Conservation (phyloP, 2,113 vertebrate species). For the Lamprotornis superbus region DNA sequence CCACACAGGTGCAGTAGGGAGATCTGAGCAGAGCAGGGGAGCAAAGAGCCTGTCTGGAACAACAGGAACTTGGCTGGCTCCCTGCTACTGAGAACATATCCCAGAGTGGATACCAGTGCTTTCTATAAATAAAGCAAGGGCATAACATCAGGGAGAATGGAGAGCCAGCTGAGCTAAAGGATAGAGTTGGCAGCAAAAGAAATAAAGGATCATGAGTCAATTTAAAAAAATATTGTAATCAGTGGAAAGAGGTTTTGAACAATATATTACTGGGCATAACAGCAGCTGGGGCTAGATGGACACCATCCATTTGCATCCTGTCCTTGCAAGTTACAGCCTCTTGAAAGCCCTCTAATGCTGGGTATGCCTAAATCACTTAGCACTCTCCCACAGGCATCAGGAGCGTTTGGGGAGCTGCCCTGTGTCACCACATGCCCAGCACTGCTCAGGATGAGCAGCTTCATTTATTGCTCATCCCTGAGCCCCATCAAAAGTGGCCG, state of each 20-base stretch:
- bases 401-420: not conserved
- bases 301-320: not conserved
- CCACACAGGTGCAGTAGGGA: not conserved
- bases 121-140: slow-evolving; percentile 56
- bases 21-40: not conserved
- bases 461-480: not conserved
- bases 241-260: not conserved
- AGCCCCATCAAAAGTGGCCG: not conserved
- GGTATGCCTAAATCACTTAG: not conserved
- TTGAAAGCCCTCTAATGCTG: not conserved
- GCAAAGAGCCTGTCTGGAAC: not conserved
- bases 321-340: not conserved
- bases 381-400: not conserved
- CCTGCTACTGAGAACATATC: not conserved
- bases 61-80: not conserved
- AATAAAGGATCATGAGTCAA: not conserved
- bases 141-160: not conserved
- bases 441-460: not conserved
- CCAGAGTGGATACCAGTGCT: not conserved
- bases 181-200: not conserved
- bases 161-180: not conserved
- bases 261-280: not conserved
- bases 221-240: not conserved
- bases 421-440: not conserved
- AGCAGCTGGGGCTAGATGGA: not conserved